Conservation (phyloP, 2,888 invertebrate species). For the Rhamphomyia laevipes region DNA sequence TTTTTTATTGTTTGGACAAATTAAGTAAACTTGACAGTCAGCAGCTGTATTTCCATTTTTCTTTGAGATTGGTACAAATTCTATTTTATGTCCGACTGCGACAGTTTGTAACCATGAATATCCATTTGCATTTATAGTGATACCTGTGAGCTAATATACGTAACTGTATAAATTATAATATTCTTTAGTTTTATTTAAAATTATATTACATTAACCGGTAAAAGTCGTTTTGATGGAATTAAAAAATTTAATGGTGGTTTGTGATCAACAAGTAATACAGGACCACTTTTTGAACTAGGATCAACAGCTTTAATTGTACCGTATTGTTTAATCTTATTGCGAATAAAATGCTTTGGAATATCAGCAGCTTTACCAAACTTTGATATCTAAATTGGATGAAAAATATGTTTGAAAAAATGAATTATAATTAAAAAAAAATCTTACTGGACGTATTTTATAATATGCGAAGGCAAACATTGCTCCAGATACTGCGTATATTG, state of each 20-base stretch:
- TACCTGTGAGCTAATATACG: conserved; percentile 25
- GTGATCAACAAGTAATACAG: conserved; percentile 43
- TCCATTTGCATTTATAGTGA: conserved; percentile 32
- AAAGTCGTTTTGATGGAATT: conserved; percentile 19
- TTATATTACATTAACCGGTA: conserved; percentile 41
- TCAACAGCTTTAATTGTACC: conserved; percentile 43
- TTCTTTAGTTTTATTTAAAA: not conserved
- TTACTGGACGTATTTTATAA: conserved; percentile 10
- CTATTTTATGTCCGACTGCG: conserved; percentile 33
- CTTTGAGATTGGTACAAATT: conserved; percentile 36
- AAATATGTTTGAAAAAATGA: not conserved
- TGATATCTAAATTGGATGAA: conserved; percentile 41
- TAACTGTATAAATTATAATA: not conserved
- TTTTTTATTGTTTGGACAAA: conserved; percentile 30
- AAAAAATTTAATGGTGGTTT: conserved; percentile 45
- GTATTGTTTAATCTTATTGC: conserved; percentile 40
- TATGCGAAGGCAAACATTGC: conserved; percentile 11
- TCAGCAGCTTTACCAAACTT: conserved; percentile 48
- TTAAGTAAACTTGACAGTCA: conserved; percentile 36
- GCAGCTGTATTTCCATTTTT: conserved; percentile 33
- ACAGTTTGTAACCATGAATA: conserved; percentile 41
- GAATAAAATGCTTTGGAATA: conserved; percentile 46
- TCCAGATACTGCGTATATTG: conserved; percentile 9
- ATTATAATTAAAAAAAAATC: not conserved
- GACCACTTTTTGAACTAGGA: conserved; percentile 35